These are phyloP conservation scores for Ammospiza caudacuta DNA, from an alignment of 2,113 vertebrate genomes.

Conservation along the genomic window DNA sequence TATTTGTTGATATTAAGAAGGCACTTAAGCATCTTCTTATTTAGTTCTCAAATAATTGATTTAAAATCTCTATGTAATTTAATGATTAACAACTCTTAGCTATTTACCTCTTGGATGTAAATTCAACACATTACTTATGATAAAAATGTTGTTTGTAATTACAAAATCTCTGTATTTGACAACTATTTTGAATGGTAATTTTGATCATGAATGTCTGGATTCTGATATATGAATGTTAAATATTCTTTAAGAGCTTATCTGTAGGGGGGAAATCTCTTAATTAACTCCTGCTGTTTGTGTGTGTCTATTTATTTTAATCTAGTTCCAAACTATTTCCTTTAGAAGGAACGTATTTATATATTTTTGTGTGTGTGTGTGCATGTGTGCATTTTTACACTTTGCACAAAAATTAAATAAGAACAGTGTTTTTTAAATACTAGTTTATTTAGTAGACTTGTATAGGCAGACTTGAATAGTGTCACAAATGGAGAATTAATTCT, in stretches of 20 bases:
- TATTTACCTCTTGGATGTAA: neutral
- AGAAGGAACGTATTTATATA: neutral
- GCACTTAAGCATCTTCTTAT: neutral
- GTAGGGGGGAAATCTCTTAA: neutral
- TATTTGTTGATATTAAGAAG: neutral
- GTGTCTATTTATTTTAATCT: neutral
- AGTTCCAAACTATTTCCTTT: neutral
- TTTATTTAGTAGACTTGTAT: neutral
- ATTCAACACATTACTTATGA: neutral
- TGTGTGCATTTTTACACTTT: neutral
- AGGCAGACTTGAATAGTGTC: neutral
- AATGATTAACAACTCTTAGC: neutral
- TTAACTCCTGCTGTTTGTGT: neutral
- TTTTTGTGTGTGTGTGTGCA: fast-evolving
- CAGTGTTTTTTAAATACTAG: neutral
- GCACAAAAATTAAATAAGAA: neutral
- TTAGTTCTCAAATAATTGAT: neutral
- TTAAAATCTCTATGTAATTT: neutral
- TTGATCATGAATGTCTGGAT: neutral
- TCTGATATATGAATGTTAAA: neutral
- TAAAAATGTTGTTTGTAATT: neutral
- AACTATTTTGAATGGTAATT: neutral
- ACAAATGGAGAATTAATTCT: neutral
- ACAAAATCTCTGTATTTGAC: neutral
- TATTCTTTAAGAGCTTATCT: neutral